Conservation (phyloP, 23 tunicate genomes). For the Styela plicata region DNA sequence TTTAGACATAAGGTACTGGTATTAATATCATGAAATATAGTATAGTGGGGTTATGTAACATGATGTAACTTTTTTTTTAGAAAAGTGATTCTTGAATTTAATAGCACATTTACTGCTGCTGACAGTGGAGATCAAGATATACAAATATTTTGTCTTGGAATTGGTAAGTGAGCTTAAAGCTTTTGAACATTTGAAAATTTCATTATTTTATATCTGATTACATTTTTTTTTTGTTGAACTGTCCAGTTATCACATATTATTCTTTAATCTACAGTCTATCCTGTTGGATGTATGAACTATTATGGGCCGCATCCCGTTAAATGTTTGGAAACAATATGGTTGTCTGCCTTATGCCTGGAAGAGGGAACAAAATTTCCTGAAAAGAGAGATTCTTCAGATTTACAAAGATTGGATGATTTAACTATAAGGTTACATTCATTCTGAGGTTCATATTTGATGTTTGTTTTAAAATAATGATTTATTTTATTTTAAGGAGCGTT, state of each 20-base stretch:
- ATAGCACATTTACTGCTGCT: conserved; percentile 9
- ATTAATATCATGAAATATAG: not conserved
- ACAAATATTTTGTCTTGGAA: conserved; percentile 25
- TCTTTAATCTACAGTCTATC: conserved; percentile 4
- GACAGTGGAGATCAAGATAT: conserved; percentile 2
- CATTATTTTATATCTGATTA: too few species aligned
- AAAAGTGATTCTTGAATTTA: conserved; percentile 9
- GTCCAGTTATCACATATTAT: too few species aligned
- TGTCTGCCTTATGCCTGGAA: not conserved
- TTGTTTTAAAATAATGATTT: not conserved
- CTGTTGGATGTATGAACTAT: not conserved
- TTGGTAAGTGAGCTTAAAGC: too few species aligned
- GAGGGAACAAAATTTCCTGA: not conserved
- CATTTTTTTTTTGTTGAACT: too few species aligned
- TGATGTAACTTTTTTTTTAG: not conserved
- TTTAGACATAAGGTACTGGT: not conserved
- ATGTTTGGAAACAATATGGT: conserved; percentile 1
- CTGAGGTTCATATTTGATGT: too few species aligned
- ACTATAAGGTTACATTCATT: not conserved
- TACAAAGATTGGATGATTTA: not conserved
- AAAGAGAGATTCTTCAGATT: not conserved
- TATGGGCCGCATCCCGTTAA: conserved; percentile 15
- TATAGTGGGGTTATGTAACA: too few species aligned
- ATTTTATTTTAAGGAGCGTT: not conserved
- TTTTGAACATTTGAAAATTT: too few species aligned